These are phyloP conservation scores for Anseranas semipalmata DNA, from an alignment of 2,113 vertebrate genomes.

Conservation along the genomic window DNA sequence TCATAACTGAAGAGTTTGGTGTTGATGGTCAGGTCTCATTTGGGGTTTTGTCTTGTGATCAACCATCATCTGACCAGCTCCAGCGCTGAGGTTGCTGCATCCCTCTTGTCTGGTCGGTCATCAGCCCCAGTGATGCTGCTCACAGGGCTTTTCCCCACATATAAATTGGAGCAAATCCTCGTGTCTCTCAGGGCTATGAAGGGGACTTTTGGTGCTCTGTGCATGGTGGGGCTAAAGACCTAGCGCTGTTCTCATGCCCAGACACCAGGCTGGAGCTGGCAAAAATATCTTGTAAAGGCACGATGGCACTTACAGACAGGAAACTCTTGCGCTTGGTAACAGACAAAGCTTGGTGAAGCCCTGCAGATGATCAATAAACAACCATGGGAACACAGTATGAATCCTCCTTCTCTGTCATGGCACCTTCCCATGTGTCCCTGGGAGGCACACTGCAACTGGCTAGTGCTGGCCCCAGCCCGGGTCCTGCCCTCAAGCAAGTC, in stretches of 20 bases:
- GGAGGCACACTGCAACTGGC: no score
- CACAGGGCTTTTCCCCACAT: not conserved
- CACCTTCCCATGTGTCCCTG: not conserved
- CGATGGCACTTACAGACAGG: not conserved
- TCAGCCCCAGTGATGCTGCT: not conserved
- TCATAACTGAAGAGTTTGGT: not conserved
- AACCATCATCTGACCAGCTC: not conserved
- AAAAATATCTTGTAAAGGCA: not conserved
- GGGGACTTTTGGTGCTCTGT: not conserved
- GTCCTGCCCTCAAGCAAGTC: not conserved
- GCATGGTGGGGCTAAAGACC: not conserved
- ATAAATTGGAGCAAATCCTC: not conserved
- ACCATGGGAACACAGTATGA: accelerated
- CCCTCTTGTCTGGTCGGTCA: not conserved
- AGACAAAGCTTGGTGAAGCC: not conserved
- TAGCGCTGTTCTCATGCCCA: not conserved
- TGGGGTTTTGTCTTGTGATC: not conserved
- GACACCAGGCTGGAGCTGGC: not conserved
- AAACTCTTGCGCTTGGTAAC: not conserved
- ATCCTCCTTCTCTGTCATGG: not conserved
- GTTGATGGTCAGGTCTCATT: not conserved
- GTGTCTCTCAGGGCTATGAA: not conserved
- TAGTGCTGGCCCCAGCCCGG: not conserved
- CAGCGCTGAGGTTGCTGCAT: not conserved
- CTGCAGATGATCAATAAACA: not conserved